phyloP scores from a whole-genome alignment of 23 tunicate genomes.

The Phallusia fumigata region DNA sequence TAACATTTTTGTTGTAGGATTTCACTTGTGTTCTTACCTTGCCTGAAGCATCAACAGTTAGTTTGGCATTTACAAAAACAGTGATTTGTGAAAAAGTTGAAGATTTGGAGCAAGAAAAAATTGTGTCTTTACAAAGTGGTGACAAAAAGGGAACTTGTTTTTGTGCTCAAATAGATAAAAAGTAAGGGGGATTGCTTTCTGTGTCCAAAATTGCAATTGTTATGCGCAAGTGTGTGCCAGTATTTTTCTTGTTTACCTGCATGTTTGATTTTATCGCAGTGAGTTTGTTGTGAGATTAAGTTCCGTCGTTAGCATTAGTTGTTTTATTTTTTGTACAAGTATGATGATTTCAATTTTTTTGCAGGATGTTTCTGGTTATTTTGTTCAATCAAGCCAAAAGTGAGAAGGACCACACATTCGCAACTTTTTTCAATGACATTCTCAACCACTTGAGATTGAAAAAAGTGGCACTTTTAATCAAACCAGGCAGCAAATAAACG shows the following conservation, averaged over 20 bases:
- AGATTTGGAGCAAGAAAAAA: constrained; percentile 34
- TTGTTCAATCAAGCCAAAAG: constrained; percentile 7
- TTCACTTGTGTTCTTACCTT: constrained; percentile 19
- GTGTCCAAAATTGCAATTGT: too few relatives aligned
- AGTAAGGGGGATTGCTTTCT: constrained; percentile 17
- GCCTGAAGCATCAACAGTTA: background rate
- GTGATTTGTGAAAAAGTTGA: constrained; percentile 13
- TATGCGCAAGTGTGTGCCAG: too few relatives aligned
- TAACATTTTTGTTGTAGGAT: constrained; percentile 20
- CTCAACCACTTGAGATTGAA: constrained; percentile 23
- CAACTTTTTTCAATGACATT: constrained; percentile 48
- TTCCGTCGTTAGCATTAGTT: too few relatives aligned
- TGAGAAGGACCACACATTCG: constrained; percentile 48
- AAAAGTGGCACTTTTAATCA: constrained; percentile 40
- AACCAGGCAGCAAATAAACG: constrained; percentile 67
- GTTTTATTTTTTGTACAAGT: too few relatives aligned
- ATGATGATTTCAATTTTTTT: too few relatives aligned
- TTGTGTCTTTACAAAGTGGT: background rate
- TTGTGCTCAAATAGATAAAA: constrained; percentile 35
- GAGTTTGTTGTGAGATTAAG: too few relatives aligned
- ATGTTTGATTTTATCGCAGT: too few relatives aligned
- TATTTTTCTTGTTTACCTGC: too few relatives aligned
- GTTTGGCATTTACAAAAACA: background rate
- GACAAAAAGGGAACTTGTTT: constrained; percentile 28
- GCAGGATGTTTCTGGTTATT: constrained; percentile 20